Conservation (phyloP, 2,797 vertebrate genomes). For the Ispidina picta region DNA sequence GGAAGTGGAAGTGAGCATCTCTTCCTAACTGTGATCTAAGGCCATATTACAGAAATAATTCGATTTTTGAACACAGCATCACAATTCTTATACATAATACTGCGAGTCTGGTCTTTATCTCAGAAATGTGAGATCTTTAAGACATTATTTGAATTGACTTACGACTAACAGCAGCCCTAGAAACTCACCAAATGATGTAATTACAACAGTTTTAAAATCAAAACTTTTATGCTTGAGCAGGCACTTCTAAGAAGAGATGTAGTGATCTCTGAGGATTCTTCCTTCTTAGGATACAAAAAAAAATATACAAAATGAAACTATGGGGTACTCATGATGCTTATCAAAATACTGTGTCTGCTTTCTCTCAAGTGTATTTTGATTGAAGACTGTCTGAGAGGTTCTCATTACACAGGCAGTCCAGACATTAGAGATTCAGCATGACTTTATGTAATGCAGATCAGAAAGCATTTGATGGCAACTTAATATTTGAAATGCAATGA, state of each 20-base stretch:
- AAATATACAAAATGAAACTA: background rate
- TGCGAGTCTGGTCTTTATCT: background rate
- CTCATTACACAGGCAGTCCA: constrained; percentile 56
- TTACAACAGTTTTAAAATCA: background rate
- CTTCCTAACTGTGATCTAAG: background rate
- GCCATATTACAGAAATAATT: background rate
- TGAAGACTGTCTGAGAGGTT: constrained; percentile 58
- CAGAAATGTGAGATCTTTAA: background rate
- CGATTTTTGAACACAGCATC: background rate
- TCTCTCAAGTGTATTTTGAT: constrained; percentile 60
- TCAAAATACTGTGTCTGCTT: constrained; percentile 46
- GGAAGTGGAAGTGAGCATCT: background rate
- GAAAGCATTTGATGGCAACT: constrained; percentile 71
- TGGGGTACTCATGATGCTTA: background rate
- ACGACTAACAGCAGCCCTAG: background rate
- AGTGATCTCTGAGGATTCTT: background rate
- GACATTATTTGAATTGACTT: background rate
- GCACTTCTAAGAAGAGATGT: background rate
- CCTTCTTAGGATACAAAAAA: background rate
- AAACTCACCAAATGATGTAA: background rate
- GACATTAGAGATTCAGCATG: constrained; percentile 53
- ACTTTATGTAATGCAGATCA: constrained; percentile 63
- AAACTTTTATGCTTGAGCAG: background rate
- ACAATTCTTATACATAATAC: background rate
- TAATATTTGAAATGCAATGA: constrained; percentile 69